Percentiles rank a stretch among this genome's conserved stretches.
Conservation (phyloP, 1,140 invertebrate species). For the Drosophila auraria region DNA sequence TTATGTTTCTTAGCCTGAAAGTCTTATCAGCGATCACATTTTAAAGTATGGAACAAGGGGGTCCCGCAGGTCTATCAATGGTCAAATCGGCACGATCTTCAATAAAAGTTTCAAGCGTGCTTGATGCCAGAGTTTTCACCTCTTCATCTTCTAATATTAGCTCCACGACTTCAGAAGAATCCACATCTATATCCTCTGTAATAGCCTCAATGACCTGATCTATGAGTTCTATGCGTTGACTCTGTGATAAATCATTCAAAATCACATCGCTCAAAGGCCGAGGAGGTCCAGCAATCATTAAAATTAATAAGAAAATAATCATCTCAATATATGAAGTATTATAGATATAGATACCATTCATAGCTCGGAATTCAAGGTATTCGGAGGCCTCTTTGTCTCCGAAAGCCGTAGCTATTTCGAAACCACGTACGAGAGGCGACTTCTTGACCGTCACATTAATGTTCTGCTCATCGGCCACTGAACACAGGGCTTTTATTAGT, state of each 20-base stretch:
- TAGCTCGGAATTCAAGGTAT: too few relatives aligned
- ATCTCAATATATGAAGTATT: too few relatives aligned
- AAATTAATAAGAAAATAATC: too few relatives aligned
- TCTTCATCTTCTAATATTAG: background rate
- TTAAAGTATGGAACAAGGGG: background rate
- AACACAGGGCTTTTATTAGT: background rate
- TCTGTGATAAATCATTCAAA: too few relatives aligned
- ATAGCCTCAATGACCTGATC: background rate
- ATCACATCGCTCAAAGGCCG: background rate
- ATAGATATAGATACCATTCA: too few relatives aligned
- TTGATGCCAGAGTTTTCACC: background rate
- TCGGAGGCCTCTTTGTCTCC: background rate
- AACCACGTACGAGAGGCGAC: background rate
- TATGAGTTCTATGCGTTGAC: too few relatives aligned
- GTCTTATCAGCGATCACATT: background rate
- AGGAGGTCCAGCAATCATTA: too few relatives aligned
- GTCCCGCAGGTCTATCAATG: background rate
- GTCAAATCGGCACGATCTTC: background rate
- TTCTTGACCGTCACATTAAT: background rate
- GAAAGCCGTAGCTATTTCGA: background rate
- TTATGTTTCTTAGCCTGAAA: background rate
- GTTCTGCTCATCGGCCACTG: background rate
- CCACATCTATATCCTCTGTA: background rate
- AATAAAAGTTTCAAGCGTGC: background rate
- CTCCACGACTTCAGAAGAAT: background rate